These are phyloP conservation scores for Pogoniulus pusillus DNA, from an alignment of 2,797 vertebrate species.

Conservation along the genomic window DNA sequence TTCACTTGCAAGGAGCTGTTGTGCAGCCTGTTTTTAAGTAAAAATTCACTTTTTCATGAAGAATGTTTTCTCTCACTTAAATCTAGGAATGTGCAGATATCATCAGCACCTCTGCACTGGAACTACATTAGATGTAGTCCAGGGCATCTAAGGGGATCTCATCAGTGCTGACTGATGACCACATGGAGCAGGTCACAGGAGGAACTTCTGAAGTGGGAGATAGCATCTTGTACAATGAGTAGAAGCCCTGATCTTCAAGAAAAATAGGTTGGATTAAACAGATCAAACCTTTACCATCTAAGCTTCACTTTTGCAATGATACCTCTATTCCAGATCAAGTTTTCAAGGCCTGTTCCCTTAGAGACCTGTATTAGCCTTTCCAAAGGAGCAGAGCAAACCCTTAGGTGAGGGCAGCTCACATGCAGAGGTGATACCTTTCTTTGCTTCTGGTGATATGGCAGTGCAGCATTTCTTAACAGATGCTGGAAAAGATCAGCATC, in stretches of 20 bases:
- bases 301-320: neutral
- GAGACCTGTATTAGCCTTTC: neutral
- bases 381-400: neutral
- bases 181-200: neutral
- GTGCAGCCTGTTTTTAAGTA: neutral
- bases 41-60: rapidly evolving
- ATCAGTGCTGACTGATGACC: neutral
- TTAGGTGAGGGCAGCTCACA: neutral
- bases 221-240: neutral
- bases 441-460: neutral
- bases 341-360: neutral
- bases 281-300: neutral
- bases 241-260: rapidly evolving
- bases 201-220: neutral
- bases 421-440: neutral
- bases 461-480: neutral
- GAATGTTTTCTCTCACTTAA: neutral
- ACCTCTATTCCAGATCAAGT: neutral
- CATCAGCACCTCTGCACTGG: neutral
- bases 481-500: neutral
- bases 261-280: neutral
- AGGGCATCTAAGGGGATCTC: neutral
- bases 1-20: neutral
- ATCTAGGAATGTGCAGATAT: neutral
- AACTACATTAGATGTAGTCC: neutral